These are phyloP conservation scores for Phoronis australis DNA, from an alignment of 2,888 invertebrate genomes.

Conservation along the genomic window DNA sequence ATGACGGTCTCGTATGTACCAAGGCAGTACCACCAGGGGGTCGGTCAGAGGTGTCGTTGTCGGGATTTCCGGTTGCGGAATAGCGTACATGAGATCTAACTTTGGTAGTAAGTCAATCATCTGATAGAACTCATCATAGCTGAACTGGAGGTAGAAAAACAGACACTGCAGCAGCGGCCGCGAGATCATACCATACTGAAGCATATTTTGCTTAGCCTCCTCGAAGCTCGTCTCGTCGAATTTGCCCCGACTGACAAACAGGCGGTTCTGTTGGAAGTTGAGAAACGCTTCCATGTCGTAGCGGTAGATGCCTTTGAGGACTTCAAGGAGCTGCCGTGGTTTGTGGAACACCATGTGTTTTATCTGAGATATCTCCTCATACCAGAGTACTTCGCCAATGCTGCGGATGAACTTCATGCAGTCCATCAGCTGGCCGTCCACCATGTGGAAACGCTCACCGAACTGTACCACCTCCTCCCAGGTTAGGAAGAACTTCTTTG, in stretches of 20 bases:
- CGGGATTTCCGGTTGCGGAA: conserved; percentile 38
- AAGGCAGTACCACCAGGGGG: conserved; percentile 42
- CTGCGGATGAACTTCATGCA: conserved; percentile 38
- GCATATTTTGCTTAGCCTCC: conserved; percentile 28
- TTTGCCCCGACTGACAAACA: conserved; percentile 40
- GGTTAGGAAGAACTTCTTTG: conserved; percentile 26
- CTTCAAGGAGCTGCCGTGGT: conserved; percentile 32
- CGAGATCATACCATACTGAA: conserved; percentile 39
- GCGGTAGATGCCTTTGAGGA: conserved; percentile 37
- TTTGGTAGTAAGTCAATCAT: conserved; percentile 37
- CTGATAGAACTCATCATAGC: conserved; percentile 26
- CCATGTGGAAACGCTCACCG: conserved; percentile 23
- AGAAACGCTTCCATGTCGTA: conserved; percentile 38
- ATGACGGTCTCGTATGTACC: conserved; percentile 30
- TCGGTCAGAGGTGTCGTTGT: conserved; percentile 21
- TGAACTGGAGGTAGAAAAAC: conserved; percentile 39
- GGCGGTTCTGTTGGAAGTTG: conserved; percentile 32
- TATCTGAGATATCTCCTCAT: conserved; percentile 25
- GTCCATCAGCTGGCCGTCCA: conserved; percentile 28
- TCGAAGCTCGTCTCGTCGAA: conserved; percentile 33
- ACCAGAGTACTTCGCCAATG: conserved; percentile 47
- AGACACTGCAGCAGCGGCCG: conserved; percentile 42
- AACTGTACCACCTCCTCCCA: conserved; percentile 27
- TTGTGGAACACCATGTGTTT: conserved; percentile 40
- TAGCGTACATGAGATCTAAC: conserved; percentile 41